Evolutionary conservation across 2,888 invertebrate genomes (phyloP).

Genomic region (Orgyia antiqua): DNA sequence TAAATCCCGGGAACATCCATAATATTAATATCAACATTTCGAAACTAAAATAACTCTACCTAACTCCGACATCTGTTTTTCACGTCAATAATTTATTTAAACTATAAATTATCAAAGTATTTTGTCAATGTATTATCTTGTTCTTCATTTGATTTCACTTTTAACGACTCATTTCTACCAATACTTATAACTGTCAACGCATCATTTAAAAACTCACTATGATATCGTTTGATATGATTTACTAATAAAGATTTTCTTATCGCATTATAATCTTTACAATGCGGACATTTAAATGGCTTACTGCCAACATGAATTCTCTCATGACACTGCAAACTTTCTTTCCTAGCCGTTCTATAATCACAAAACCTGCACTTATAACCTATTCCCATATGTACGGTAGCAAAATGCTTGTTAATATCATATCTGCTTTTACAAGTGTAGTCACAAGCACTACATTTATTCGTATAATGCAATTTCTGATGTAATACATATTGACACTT

Average conservation of each 20-base stretch:
- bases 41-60: too few relatives aligned
- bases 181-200: conserved; percentile 29
- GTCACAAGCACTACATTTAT: conserved; percentile 42
- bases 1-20: too few relatives aligned
- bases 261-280: conserved; percentile 44
- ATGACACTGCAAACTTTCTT: conserved; percentile 45
- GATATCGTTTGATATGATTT: conserved; percentile 40
- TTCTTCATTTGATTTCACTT: conserved; percentile 15
- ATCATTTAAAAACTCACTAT: too few relatives aligned
- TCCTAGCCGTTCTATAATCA: conserved; percentile 39
- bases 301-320: conserved; percentile 47
- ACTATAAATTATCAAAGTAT: not conserved
- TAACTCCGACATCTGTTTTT: too few relatives aligned
- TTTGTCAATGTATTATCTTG: not conserved
- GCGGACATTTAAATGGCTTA: conserved; percentile 47
- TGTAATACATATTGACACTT: conserved; percentile 51
- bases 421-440: conserved; percentile 47
- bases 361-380: conserved; percentile 48
- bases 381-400: conserved; percentile 40
- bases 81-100: too few relatives aligned
- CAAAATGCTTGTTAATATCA: conserved; percentile 47
- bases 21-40: too few relatives aligned
- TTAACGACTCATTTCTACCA: conserved; percentile 40
- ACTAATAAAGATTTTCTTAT: conserved; percentile 39
- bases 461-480: conserved; percentile 46